phyloP scores from a whole-genome alignment of 2,113 vertebrate genomes.

The Gopherus flavomarginatus region DNA sequence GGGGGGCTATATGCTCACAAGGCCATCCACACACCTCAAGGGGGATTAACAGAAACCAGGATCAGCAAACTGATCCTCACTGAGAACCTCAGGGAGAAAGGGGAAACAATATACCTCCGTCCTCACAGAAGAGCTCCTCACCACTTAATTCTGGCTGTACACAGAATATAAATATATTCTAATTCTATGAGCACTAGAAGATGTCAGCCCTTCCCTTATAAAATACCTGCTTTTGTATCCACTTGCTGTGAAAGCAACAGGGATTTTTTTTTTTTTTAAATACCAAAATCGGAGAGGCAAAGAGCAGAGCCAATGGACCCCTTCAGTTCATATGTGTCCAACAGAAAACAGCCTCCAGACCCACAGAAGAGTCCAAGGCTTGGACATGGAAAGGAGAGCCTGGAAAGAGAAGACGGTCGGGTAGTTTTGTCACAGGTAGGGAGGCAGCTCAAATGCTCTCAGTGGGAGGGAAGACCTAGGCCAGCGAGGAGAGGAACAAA shows the following conservation, averaged over 20 bases:
- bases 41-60: background rate
- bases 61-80: background rate
- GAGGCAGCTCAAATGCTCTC: background rate
- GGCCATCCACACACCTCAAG: rapidly evolving
- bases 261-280: background rate
- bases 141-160: rapidly evolving
- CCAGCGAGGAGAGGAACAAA: background rate
- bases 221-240: background rate
- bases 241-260: background rate
- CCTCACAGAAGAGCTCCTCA: background rate
- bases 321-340: background rate
- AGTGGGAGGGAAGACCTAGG: background rate
- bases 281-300: background rate
- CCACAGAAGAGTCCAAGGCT: background rate
- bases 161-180: background rate
- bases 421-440: background rate
- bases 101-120: background rate
- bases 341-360: background rate
- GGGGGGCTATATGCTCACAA: background rate
- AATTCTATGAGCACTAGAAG: background rate
- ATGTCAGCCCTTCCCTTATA: background rate
- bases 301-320: background rate
- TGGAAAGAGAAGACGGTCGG: background rate
- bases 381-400: background rate
- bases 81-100: background rate